Percentiles rank a stretch among this genome's conserved stretches.
Evolutionary conservation across 2,888 invertebrate genomes (phyloP).

Genomic region (Seladonia tumulorum): DNA sequence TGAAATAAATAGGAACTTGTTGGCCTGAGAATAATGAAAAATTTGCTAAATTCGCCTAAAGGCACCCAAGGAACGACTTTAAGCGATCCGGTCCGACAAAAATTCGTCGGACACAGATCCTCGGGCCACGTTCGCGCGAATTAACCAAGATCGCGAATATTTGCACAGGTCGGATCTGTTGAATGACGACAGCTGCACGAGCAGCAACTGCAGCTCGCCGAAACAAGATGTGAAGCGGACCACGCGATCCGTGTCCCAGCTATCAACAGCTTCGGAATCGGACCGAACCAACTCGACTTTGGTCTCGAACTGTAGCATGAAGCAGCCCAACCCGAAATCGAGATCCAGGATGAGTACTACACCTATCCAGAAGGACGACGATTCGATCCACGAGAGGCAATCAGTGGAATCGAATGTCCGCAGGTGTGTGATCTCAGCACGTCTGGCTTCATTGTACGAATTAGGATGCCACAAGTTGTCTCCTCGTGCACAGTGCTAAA

Average conservation of each 20-base stretch:
- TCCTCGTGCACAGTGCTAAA: not conserved
- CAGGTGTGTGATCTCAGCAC: not conserved
- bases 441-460: not conserved
- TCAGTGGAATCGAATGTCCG: not conserved
- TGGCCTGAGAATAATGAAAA: not conserved
- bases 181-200: slow-evolving; percentile 71
- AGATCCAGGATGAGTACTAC: slow-evolving; percentile 6
- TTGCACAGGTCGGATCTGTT: slow-evolving; percentile 51
- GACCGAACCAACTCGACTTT: not conserved
- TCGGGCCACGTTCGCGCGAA: slow-evolving; percentile 17
- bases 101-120: not conserved
- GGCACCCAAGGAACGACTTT: not conserved
- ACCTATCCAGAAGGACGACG: not conserved
- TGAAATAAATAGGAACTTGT: not conserved
- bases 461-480: not conserved
- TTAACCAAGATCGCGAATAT: slow-evolving; percentile 19
- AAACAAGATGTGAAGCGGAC: slow-evolving; percentile 64
- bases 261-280: slow-evolving; percentile 68
- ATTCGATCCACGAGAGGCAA: slow-evolving; percentile 7
- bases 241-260: slow-evolving; percentile 59
- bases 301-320: not conserved
- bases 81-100: not conserved
- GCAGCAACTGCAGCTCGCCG: slow-evolving; percentile 70
- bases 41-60: not conserved
- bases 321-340: not conserved